Conservation (phyloP, 37 sponge, comb jelly and placozoan genomes). For the Cladorhizidae sp. region DNA sequence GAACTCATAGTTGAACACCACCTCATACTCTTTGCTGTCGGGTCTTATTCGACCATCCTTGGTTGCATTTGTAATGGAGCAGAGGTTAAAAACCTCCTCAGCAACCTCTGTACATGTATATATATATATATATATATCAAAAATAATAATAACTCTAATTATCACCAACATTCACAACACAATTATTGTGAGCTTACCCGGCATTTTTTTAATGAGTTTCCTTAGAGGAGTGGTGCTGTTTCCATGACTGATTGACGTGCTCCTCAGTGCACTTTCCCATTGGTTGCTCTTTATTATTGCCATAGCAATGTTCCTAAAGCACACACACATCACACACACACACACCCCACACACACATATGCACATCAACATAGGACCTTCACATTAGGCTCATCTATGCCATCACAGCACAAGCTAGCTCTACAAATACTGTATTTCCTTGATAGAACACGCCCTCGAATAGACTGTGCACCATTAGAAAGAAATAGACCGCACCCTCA, state of each 20-base stretch:
- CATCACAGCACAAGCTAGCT: too few relatives aligned
- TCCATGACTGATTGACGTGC: constrained; percentile 20
- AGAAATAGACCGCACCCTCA: too few relatives aligned
- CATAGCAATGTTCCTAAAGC: constrained; percentile 74
- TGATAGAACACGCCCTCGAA: too few relatives aligned
- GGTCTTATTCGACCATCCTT: constrained; percentile 39
- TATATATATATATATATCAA: too few relatives aligned
- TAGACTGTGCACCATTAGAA: too few relatives aligned
- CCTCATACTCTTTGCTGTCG: constrained; percentile 50
- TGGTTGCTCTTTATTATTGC: constrained; percentile 55
- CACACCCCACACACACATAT: neutral
- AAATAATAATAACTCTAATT: neutral
- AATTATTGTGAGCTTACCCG: constrained; percentile 46
- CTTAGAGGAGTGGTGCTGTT: constrained; percentile 70
- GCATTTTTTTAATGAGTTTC: constrained; percentile 85
- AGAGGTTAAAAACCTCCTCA: constrained; percentile 77
- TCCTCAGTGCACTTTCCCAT: constrained; percentile 75
- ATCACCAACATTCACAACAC: neutral
- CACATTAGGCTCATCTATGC: too few relatives aligned
- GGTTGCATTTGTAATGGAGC: constrained; percentile 70
- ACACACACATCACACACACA: neutral
- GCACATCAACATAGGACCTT: neutral
- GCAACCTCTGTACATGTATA: constrained; percentile 77
- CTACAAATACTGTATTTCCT: too few relatives aligned
- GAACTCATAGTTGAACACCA: constrained; percentile 71